A percentile compares a stretch with the other conserved stretches of the same genome.
These are phyloP conservation scores for Pseudomyrmex dendroicus DNA, from an alignment of 1,140 invertebrate genomes.

Conservation along the genomic window DNA sequence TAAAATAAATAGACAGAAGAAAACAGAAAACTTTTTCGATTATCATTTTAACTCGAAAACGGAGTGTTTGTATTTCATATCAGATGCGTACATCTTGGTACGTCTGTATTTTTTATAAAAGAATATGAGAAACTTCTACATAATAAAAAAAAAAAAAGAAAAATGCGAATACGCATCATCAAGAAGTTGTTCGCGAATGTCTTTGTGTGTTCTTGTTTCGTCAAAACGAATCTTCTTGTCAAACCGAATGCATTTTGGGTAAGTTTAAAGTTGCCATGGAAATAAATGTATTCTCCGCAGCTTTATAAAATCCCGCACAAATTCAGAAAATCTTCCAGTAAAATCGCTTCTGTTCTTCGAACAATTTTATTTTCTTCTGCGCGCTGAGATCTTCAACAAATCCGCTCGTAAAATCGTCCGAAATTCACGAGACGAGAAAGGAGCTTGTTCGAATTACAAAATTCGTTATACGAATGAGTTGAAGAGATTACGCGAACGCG, in stretches of 20 bases:
- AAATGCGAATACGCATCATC: no score
- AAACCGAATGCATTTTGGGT: not conserved
- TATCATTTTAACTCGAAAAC: constrained; percentile 7
- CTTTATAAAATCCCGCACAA: constrained; percentile 38
- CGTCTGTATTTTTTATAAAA: no score
- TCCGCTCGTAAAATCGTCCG: not conserved
- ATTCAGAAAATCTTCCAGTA: constrained; percentile 25
- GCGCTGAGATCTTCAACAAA: not conserved
- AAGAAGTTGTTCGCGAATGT: no score
- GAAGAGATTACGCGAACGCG: not conserved
- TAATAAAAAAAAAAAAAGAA: no score
- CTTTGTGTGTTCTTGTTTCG: not conserved
- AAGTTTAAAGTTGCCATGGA: not conserved
- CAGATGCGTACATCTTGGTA: no score
- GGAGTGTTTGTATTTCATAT: not conserved
- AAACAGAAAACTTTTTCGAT: constrained; percentile 18
- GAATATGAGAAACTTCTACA: no score
- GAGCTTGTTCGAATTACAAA: no score
- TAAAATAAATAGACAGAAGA: not conserved
- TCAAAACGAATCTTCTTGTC: constrained; percentile 33
- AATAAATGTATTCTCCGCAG: constrained; percentile 5
- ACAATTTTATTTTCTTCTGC: constrained; percentile 13
- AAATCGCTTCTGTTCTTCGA: not conserved
- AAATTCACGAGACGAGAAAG: constrained; percentile 19
- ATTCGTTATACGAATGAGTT: constrained; percentile 8